A percentile compares a stretch with the other conserved stretches of the same genome.
Evolutionary conservation across 2,888 invertebrate genomes (phyloP).

Genomic region (Yponomeuta evonymella): DNA sequence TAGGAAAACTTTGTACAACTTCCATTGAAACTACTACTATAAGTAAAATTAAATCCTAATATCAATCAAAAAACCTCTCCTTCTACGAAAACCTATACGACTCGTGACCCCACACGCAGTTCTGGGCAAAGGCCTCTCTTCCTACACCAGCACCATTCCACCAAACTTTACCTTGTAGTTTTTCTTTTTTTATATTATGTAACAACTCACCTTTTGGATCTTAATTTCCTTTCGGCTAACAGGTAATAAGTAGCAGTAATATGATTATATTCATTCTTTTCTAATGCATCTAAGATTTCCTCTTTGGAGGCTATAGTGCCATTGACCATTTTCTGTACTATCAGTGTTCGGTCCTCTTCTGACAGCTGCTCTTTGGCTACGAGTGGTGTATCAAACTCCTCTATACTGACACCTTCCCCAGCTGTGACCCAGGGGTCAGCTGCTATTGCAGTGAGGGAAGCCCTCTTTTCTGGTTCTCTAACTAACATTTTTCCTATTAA

Average conservation of each 20-base stretch:
- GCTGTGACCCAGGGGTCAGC: slow-evolving; percentile 88
- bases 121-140: no score
- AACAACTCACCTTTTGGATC: slow-evolving; percentile 78
- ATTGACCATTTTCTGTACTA: slow-evolving; percentile 96
- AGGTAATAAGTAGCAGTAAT: slow-evolving; percentile 98
- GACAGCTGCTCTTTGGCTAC: slow-evolving; percentile 93
- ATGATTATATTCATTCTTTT: slow-evolving; percentile 97
- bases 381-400: slow-evolving; percentile 83
- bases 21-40: no score
- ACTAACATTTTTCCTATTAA: slow-evolving; percentile 96
- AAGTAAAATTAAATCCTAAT: no score
- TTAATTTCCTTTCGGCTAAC: slow-evolving; percentile 93
- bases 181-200: no score
- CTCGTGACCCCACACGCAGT: no score
- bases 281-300: slow-evolving; percentile 94
- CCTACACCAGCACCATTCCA: no score
- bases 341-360: slow-evolving; percentile 92
- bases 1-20: no score
- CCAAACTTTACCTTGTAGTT: no score
- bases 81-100: no score
- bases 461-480: slow-evolving; percentile 93
- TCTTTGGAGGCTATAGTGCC: slow-evolving; percentile 96
- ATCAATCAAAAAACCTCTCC: no score
- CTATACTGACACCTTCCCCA: slow-evolving; percentile 68
- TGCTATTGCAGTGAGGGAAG: slow-evolving; percentile 91